Evolutionary conservation across 2,888 invertebrate genomes (phyloP), one percentile per base, ranked within the genome.

Genomic region (Griposia aprilina): DNA sequence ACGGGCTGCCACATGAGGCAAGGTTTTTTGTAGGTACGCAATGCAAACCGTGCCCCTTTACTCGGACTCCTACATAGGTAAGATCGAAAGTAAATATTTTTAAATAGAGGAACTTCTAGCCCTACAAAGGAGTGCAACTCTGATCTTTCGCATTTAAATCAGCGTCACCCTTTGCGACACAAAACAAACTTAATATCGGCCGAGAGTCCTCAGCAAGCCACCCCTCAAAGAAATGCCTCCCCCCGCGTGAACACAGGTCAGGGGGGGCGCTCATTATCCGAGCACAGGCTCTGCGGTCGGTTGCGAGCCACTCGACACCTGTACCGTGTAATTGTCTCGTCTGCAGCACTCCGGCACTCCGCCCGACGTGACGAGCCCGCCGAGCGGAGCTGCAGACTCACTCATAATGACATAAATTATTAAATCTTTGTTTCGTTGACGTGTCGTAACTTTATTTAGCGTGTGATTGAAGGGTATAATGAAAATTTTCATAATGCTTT

Each of bases 131-230:
- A 72, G 72, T 82, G 86, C 82, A 85, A 83, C 82, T 86, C 87
- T 79, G 77, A 82, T 88, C 87, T 91, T 91, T 91, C 90, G 90
- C 90, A 93, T 93, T 94, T 92, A 91, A 92, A 93, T 93, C 85
- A 90, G 87, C 74, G 74, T 78, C 88, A 87, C 90, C 90, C 91
- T 88, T 85, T 86, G 87, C 90, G 90, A 90, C 89, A 83, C 93
- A 92, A 91, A 93, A 92, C 93, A 93, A 94, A 94, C 94, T 92
- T 90, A 93, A 93, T 93, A 92, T 92, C 88, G 84, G 71, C 55
- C 68, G 76, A 89, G 90, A 89, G 88, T 89, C 83, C 89, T 90
- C 89, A 85, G 81, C 76, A 74, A 73, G 52, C 70, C 67, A 78
- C 73, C 77, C 76, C 41, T 68, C 84, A 76, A 66, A 78, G 76